phyloP scores from a whole-genome alignment of 2,113 vertebrate genomes.

The Cavia porcellus region DNA sequence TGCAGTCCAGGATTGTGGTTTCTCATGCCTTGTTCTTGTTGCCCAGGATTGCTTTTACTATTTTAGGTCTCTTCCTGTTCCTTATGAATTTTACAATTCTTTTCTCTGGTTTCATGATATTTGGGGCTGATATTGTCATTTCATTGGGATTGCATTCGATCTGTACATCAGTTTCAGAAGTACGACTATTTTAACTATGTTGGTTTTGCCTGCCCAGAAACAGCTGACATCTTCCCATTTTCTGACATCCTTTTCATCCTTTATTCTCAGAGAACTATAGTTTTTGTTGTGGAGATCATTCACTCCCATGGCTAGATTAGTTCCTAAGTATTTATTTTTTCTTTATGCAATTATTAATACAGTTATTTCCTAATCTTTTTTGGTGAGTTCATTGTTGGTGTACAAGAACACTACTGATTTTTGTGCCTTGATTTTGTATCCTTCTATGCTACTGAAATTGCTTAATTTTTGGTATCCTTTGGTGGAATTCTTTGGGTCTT shows the following conservation, averaged over 20 bases:
- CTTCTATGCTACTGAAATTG: not conserved
- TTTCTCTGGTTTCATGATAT: not conserved
- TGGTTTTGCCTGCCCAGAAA: not conserved
- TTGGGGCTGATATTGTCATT: not conserved
- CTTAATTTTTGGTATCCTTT: not conserved
- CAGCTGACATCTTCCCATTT: not conserved
- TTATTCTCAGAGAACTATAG: not conserved
- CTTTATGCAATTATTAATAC: not conserved
- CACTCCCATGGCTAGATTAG: not conserved
- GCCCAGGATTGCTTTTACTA: not conserved
- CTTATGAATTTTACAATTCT: not conserved
- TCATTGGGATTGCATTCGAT: not conserved
- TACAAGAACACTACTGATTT: not conserved
- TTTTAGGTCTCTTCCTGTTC: not conserved
- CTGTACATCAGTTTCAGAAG: not conserved
- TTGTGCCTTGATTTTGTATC: not conserved
- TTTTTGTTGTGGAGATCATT: not conserved
- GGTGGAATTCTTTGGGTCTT: not conserved
- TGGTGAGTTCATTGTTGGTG: not conserved
- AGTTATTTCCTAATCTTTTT: not conserved
- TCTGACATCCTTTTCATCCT: not conserved
- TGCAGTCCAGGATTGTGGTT: not conserved
- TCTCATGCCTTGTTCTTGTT: not conserved
- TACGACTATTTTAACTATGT: not conserved
- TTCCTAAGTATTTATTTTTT: not conserved